A percentile compares a stretch with the other conserved stretches of the same genome.
Conservation (phyloP, 1,140 invertebrate species). For the Gryllus bimaculatus region DNA sequence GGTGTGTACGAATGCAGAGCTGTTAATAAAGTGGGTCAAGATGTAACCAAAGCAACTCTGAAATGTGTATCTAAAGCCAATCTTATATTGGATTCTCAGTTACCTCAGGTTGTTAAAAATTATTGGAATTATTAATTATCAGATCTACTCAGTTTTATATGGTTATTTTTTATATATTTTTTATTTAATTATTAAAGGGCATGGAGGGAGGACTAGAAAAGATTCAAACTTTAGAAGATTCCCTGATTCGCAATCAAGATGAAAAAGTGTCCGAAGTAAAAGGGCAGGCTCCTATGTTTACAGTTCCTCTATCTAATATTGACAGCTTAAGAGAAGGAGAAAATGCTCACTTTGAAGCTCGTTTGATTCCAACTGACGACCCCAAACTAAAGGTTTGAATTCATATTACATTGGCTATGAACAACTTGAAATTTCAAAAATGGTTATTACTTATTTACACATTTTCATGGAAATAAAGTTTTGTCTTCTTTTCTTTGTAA, state of each 20-base stretch:
- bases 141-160: not conserved
- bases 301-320: conserved; percentile 77
- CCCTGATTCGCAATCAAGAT: conserved; percentile 59
- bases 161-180: not conserved
- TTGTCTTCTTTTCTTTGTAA: conserved; percentile 23
- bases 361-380: conserved; percentile 86
- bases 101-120: conserved; percentile 58
- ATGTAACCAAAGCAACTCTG: conserved; percentile 73
- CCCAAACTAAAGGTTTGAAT: conserved; percentile 70
- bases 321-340: conserved; percentile 79
- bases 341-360: conserved; percentile 89
- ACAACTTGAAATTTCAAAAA: not conserved
- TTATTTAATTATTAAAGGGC: conserved; percentile 43
- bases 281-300: conserved; percentile 82
- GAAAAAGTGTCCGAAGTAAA: conserved; percentile 57
- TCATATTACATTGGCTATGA: not conserved
- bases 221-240: conserved; percentile 85
- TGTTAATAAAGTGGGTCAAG: conserved; percentile 82
- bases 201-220: conserved; percentile 90
- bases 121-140: not conserved
- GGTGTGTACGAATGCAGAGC: conserved; percentile 88
- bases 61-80: conserved; percentile 83
- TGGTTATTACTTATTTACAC: not conserved
- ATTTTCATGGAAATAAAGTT: conserved; percentile 22
- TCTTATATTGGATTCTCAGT: conserved; percentile 88